Evolutionary conservation across 2,113 vertebrate genomes (phyloP).

Genomic region (Erpornis zantholeuca): DNA sequence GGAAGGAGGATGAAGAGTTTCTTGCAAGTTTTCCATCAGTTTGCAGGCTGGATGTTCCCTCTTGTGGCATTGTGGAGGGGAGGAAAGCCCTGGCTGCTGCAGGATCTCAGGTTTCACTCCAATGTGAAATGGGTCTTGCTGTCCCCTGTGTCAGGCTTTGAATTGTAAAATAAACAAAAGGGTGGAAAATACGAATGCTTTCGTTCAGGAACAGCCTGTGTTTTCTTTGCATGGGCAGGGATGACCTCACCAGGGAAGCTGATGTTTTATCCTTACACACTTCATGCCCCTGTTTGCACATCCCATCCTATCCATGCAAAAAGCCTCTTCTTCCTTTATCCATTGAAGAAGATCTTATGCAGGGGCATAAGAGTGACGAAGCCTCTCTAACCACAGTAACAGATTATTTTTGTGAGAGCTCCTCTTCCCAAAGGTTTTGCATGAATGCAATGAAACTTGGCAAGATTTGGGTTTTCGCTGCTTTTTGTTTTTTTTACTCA

Average conservation of each 20-base stretch:
- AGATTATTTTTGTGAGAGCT: neutral
- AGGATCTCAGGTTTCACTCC: neutral
- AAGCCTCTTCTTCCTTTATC: neutral
- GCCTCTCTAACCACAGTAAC: neutral
- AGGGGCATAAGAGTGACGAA: neutral
- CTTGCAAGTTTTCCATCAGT: neutral
- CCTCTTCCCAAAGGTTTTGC: neutral
- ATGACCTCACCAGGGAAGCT: neutral
- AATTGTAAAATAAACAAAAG: neutral
- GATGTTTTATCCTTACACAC: neutral
- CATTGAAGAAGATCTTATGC: neutral
- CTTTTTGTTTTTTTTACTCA: neutral
- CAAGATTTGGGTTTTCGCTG: neutral
- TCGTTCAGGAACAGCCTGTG: neutral
- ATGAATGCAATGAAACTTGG: neutral
- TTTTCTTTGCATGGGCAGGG: neutral
- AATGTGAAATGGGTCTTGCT: neutral
- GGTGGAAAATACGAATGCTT: rapidly evolving
- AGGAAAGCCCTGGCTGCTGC: neutral
- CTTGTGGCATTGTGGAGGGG: rapidly evolving
- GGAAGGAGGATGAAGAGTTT: neutral
- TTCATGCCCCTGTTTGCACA: neutral
- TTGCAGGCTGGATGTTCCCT: neutral
- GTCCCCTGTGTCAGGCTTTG: neutral
- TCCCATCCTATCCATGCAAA: neutral